Evolutionary conservation across 2,888 invertebrate species (phyloP), one percentile per base, ranked within the genome.

Genomic region (Acrobasis consociella): DNA sequence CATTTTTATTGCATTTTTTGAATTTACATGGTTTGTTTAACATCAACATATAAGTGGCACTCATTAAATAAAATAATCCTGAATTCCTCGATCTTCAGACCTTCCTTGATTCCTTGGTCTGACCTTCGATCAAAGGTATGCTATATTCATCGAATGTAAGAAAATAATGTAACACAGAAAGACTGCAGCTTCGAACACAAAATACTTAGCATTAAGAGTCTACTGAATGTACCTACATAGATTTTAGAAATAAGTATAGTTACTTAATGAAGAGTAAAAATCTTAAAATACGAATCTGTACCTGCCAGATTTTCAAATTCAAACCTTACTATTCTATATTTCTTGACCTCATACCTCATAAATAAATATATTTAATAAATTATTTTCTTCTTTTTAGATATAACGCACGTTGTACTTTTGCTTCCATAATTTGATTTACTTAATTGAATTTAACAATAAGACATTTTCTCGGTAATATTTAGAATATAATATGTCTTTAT

Each of bases 231-330:
- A 46, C n/a, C n/a, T n/a, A n/a, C n/a, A 42, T 17, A 42, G 56
- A 42, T 22, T 42, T 8, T 22, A 22, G 42, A 56, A 62, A 62
- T 55, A 49, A 63, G 65, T 65, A n/a, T 72, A 63, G 65, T 65
- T 72, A 70, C 63, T 46, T 51, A 63, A 66, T 65, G 51, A 64
- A 68, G 67, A 68, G 67, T 69, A 71, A 64, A 70, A 68, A 69
- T 66, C 66, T 64, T 65, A 67, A 62, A 60, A 68, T 71, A 72
- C 64, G 68, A 68, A 72, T 79, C 81, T 82, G 81, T 69, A 64
- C 81, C 80, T 80, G 83, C 77, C 83, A 85, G 81, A 82, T 62
- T 42, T 66, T 64, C 62, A 70, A 70, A 75, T 58, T 53, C 50
- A 58, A 49, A 15, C 62, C 22, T 56, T 60, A 69, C 52, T 62